Percentiles rank a stretch among this genome's conserved stretches.
Evolutionary conservation across 1,140 invertebrate genomes (phyloP).

Genomic region (Hyphantria cunea): DNA sequence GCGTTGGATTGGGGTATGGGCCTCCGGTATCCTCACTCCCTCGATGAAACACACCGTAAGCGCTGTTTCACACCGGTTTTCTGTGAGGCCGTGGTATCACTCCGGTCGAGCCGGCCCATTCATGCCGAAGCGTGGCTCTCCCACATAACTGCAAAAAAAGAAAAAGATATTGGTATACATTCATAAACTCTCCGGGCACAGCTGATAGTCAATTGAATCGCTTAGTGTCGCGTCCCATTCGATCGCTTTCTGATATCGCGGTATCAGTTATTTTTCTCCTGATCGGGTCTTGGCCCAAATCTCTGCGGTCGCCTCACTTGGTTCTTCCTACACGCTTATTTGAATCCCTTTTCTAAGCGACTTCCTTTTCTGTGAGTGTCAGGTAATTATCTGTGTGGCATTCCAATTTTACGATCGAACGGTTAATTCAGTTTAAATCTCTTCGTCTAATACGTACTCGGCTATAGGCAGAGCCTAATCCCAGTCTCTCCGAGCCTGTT

Average conservation of each 20-base stretch:
- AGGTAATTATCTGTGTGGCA: conserved; percentile 82
- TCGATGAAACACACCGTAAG: too few species aligned
- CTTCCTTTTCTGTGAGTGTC: conserved; percentile 81
- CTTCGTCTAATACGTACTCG: conserved; percentile 74
- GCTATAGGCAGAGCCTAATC: conserved; percentile 71
- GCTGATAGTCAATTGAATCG: conserved; percentile 11
- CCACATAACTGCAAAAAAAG: too few species aligned
- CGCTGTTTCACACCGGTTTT: too few species aligned
- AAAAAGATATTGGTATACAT: neutral
- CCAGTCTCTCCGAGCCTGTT: conserved; percentile 61
- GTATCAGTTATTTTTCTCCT: conserved; percentile 58
- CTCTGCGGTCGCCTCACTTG: conserved; percentile 54
- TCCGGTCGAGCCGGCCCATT: too few species aligned
- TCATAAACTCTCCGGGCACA: conserved; percentile 7
- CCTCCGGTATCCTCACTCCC: too few species aligned
- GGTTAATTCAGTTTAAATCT: conserved; percentile 81
- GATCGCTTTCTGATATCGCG: conserved; percentile 52
- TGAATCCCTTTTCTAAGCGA: conserved; percentile 74
- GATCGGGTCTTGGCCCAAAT: conserved; percentile 40
- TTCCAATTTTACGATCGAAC: conserved; percentile 81
- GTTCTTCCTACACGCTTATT: conserved; percentile 75
- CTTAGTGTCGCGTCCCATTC: conserved; percentile 42
- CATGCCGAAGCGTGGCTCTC: too few species aligned
- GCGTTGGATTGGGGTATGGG: too few species aligned
- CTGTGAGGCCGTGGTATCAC: too few species aligned